A percentile compares a stretch with the other conserved stretches of the same genome.
These are phyloP conservation scores for Ceratosolen fusciceps DNA, from an alignment of 1,140 invertebrate genomes.

Conservation along the genomic window DNA sequence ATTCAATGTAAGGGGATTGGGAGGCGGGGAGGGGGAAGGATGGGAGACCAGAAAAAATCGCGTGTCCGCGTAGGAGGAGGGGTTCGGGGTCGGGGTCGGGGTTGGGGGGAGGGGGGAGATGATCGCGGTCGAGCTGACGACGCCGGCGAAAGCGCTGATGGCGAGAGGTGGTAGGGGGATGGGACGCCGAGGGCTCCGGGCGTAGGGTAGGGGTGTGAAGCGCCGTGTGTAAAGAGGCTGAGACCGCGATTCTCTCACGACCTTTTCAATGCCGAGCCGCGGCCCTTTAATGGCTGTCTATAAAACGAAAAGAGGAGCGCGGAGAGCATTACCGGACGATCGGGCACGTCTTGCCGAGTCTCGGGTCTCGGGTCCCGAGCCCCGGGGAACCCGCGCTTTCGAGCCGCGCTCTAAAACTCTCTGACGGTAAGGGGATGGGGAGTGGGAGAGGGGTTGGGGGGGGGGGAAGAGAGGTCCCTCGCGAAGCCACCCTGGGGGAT, in stretches of 20 bases:
- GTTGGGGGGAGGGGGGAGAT: too few species aligned
- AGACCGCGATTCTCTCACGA: conserved; percentile 43
- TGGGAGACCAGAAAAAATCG: too few species aligned
- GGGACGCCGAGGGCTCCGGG: too few species aligned
- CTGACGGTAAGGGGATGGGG: too few species aligned
- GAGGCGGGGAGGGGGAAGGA: not conserved
- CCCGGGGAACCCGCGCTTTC: conserved; percentile 8
- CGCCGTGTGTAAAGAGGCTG: not conserved
- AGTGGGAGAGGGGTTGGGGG: too few species aligned
- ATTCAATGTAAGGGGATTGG: not conserved
- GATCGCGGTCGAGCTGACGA: not conserved
- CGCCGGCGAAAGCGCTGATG: too few species aligned
- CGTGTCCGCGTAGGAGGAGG: not conserved
- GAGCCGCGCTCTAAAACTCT: conserved; percentile 14
- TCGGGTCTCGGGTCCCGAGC: not conserved
- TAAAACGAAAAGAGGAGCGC: conserved; percentile 37
- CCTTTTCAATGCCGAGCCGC: conserved; percentile 43
- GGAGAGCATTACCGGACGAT: conserved; percentile 35
- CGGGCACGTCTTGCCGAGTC: not conserved
- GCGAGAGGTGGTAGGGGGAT: too few species aligned
- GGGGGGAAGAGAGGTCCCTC: not conserved
- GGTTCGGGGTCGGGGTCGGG: not conserved
- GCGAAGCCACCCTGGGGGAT: conserved; percentile 24
- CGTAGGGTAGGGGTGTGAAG: not conserved
- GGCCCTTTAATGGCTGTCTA: conserved; percentile 39